A percentile compares a stretch with the other conserved stretches of the same genome.
phyloP scores from a whole-genome alignment of 2,113 vertebrate genomes.

The Tragelaphus buxtoni region DNA sequence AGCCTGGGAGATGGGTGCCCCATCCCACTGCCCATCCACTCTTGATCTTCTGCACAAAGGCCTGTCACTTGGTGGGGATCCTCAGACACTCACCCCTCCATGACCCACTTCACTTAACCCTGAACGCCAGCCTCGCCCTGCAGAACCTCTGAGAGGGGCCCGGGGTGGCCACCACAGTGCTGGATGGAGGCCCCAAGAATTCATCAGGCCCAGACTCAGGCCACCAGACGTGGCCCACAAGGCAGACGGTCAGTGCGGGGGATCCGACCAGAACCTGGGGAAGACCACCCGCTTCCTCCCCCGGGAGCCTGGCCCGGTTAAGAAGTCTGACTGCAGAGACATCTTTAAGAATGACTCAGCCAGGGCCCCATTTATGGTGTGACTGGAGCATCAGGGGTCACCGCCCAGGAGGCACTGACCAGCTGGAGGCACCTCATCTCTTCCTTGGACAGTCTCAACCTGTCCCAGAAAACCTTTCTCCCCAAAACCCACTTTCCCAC shows the following conservation, averaged over 20 bases:
- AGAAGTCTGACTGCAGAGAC: not conserved
- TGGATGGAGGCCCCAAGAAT: not conserved
- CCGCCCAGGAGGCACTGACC: not conserved
- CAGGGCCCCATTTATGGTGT: not conserved
- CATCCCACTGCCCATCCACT: too few species aligned
- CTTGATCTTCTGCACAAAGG: not conserved
- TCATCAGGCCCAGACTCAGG: not conserved
- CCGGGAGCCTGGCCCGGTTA: not conserved
- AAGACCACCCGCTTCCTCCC: not conserved
- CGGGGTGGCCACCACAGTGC: fast-evolving
- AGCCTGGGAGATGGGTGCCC: not conserved
- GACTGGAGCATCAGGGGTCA: too few species aligned
- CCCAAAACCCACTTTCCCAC: not conserved
- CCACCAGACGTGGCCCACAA: fast-evolving
- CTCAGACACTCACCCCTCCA: fast-evolving
- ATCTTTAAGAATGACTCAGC: too few species aligned
- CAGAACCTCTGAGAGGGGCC: too few species aligned
- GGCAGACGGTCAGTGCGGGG: not conserved
- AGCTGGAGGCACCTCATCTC: not conserved
- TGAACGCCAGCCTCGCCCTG: not conserved
- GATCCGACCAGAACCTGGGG: too few species aligned
- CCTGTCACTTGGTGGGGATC: fast-evolving
- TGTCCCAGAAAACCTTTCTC: not conserved
- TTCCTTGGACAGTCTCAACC: not conserved
- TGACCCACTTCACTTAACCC: too few species aligned